Evolutionary conservation across 2,797 vertebrate genomes (phyloP).

Genomic region (Sciurus carolinensis): DNA sequence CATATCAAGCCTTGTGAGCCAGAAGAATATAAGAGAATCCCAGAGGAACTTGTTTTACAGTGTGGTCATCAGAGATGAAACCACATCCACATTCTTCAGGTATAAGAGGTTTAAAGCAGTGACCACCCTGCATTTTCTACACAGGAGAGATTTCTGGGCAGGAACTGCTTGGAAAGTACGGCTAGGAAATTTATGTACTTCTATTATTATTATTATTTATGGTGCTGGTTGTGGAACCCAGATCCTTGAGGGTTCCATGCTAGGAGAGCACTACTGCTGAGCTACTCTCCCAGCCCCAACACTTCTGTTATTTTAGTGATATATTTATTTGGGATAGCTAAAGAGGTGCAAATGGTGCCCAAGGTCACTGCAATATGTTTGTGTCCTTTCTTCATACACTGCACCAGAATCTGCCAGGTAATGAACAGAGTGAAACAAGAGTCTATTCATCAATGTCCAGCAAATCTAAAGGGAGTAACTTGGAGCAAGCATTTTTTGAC

Average conservation of each 20-base stretch:
- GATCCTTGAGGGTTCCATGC: background rate
- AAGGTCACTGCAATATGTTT: background rate
- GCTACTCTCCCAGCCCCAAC: background rate
- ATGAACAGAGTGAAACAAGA: slow-evolving; percentile 11
- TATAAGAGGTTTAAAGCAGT: slow-evolving; percentile 19
- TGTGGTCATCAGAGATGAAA: slow-evolving; percentile 15
- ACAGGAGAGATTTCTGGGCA: slow-evolving; percentile 3
- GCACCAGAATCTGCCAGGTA: background rate
- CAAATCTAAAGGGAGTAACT: slow-evolving; percentile 50
- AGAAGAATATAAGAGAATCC: background rate
- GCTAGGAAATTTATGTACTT: background rate
- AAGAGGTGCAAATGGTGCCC: background rate
- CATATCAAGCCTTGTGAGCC: background rate
- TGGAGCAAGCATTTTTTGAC: background rate
- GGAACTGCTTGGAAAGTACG: slow-evolving; percentile 22
- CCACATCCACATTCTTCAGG: background rate
- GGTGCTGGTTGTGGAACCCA: background rate
- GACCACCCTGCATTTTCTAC: slow-evolving; percentile 26
- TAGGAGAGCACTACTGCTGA: background rate
- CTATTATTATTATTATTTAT: background rate
- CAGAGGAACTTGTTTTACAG: background rate
- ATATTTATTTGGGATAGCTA: slow-evolving; percentile 36
- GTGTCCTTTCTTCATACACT: background rate
- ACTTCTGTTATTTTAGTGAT: slow-evolving; percentile 38
- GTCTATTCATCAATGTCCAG: background rate